These are phyloP conservation scores for Chloroclystis v-ata DNA, from an alignment of 2,888 invertebrate genomes.

Conservation along the genomic window DNA sequence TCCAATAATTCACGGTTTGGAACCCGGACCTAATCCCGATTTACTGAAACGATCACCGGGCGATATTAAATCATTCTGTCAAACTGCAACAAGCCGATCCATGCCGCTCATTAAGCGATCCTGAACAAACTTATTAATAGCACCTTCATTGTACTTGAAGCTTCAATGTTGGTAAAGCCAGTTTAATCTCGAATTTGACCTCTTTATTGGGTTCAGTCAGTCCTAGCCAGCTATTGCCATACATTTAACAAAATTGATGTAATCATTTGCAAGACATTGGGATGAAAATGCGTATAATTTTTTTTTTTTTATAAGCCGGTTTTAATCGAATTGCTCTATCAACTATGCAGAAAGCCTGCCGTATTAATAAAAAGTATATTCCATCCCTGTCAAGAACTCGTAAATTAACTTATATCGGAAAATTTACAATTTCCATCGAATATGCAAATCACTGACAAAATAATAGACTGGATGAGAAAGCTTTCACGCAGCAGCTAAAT, in stretches of 20 bases:
- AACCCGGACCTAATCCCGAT: conserved; percentile 64
- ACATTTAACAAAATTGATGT: too few relatives aligned
- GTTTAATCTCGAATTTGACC: neutral
- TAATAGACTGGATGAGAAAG: neutral
- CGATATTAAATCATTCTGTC: conserved; percentile 74
- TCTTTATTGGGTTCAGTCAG: neutral
- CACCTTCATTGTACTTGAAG: conserved; percentile 42
- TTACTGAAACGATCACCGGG: conserved; percentile 65
- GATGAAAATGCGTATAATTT: too few relatives aligned
- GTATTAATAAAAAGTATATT: too few relatives aligned
- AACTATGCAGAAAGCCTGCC: too few relatives aligned
- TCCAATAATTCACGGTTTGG: conserved; percentile 63
- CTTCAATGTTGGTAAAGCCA: neutral
- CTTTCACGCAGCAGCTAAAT: neutral
- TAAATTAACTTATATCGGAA: too few relatives aligned
- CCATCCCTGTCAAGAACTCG: too few relatives aligned
- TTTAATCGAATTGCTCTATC: too few relatives aligned
- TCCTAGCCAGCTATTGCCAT: too few relatives aligned
- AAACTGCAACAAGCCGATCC: conserved; percentile 70
- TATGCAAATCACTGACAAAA: neutral
- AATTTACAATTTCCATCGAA: too few relatives aligned
- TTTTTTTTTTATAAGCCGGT: too few relatives aligned
- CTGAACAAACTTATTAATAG: conserved; percentile 26
- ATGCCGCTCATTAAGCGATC: conserved; percentile 62
- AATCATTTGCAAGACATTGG: too few relatives aligned